Percentiles rank a stretch among this genome's conserved stretches.
These are phyloP conservation scores for Xylota sylvarum DNA, from an alignment of 2,888 invertebrate genomes.

Conservation along the genomic window DNA sequence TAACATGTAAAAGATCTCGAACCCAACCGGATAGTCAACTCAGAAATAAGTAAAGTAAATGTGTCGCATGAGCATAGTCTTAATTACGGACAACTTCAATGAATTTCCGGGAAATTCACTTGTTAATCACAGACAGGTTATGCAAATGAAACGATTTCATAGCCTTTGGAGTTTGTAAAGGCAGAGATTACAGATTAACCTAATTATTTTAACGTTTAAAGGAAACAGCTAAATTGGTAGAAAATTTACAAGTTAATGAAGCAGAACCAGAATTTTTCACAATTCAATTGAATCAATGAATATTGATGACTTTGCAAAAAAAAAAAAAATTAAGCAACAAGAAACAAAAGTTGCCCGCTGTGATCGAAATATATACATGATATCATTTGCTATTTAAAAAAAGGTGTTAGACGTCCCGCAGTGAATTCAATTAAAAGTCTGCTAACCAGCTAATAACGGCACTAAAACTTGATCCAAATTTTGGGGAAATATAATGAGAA, in stretches of 20 bases:
- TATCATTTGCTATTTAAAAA: slow-evolving; percentile 4
- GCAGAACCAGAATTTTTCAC: not conserved
- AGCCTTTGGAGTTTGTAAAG: not conserved
- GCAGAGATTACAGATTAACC: slow-evolving; percentile 27
- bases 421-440: not conserved
- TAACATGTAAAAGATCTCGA: not conserved
- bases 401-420: not conserved
- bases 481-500: not conserved
- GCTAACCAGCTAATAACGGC: not conserved
- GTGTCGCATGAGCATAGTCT: not conserved
- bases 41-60: slow-evolving; percentile 8
- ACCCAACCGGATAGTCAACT: not conserved
- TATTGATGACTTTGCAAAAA: slow-evolving; percentile 16
- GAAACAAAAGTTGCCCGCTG: not conserved
- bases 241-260: not conserved
- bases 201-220: slow-evolving; percentile 4
- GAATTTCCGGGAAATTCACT: slow-evolving; percentile 4
- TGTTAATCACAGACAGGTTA: slow-evolving; percentile 28
- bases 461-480: not conserved
- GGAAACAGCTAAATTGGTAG: slow-evolving; percentile 1
- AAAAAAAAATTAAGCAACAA: not conserved
- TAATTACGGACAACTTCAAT: not conserved
- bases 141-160: slow-evolving; percentile 1
- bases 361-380: slow-evolving; percentile 3
- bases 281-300: slow-evolving; percentile 1